These are phyloP conservation scores for Pan paniscus DNA, from an alignment of 2,113 vertebrate species.

Conservation along the genomic window DNA sequence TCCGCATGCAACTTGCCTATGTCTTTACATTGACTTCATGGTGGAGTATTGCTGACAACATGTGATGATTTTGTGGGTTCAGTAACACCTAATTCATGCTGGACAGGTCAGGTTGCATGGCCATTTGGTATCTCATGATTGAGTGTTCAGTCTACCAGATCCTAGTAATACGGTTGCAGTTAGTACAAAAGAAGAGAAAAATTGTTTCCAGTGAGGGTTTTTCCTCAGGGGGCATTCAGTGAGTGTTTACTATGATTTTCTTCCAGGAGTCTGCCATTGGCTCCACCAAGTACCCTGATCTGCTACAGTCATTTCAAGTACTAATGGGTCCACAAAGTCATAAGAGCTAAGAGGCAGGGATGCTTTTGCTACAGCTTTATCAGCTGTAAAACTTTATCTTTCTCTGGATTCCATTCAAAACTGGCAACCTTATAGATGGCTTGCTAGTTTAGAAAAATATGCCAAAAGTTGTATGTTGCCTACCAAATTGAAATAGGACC, in stretches of 20 bases:
- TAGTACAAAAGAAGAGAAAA: not conserved
- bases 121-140: not conserved
- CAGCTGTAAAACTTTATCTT: not conserved
- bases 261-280: not conserved
- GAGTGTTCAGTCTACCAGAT: not conserved
- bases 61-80: not conserved
- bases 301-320: not conserved
- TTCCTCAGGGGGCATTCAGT: not conserved
- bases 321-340: not conserved
- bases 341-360: not conserved
- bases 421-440: not conserved
- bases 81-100: not conserved
- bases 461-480: not conserved
- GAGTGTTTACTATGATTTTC: not conserved
- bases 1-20: not conserved
- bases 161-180: not conserved
- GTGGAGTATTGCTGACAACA: not conserved
- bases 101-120: not conserved
- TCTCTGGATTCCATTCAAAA: not conserved
- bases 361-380: not conserved
- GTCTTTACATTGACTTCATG: not conserved
- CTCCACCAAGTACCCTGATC: not conserved
- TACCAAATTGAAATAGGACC: not conserved
- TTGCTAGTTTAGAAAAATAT: not conserved
- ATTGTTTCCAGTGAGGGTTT: not conserved